These are phyloP conservation scores for Hartigia nigra DNA, from an alignment of 2,888 invertebrate genomes.

Conservation along the genomic window DNA sequence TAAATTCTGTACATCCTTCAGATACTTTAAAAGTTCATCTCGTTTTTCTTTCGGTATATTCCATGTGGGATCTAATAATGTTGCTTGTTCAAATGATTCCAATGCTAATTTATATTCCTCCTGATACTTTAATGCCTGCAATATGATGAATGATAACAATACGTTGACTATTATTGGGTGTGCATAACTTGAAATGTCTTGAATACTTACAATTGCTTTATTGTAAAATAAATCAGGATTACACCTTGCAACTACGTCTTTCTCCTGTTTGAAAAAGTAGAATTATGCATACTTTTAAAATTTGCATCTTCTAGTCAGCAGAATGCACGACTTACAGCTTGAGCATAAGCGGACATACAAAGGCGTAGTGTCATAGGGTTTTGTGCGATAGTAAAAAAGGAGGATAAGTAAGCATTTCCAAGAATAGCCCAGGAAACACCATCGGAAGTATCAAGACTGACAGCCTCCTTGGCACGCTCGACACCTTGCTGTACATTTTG, in stretches of 20 bases:
- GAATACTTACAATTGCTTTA: slow-evolving; percentile 80
- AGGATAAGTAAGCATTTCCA: slow-evolving; percentile 86
- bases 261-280: slow-evolving; percentile 68
- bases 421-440: slow-evolving; percentile 86
- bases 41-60: slow-evolving; percentile 74
- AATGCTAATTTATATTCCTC: slow-evolving; percentile 80
- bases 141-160: slow-evolving; percentile 8
- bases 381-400: slow-evolving; percentile 81
- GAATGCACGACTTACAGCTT: slow-evolving; percentile 73
- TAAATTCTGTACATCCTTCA: slow-evolving; percentile 74
- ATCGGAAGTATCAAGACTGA: slow-evolving; percentile 80
- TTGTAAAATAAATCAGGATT: slow-evolving; percentile 87
- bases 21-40: slow-evolving; percentile 73
- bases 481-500: slow-evolving; percentile 78
- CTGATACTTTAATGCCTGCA: slow-evolving; percentile 81
- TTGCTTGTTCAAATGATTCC: slow-evolving; percentile 76
- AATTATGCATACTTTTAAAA: background rate
- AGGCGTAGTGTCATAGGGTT: slow-evolving; percentile 77
- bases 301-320: background rate
- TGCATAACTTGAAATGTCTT: background rate
- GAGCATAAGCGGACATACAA: slow-evolving; percentile 83
- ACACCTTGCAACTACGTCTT: slow-evolving; percentile 76
- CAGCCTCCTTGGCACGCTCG: slow-evolving; percentile 84
- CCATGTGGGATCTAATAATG: slow-evolving; percentile 82
- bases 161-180: background rate